A percentile compares a stretch with the other conserved stretches of the same genome.
These are phyloP conservation scores for Tribolium freemani DNA, from an alignment of 2,888 invertebrate genomes.

Conservation along the genomic window DNA sequence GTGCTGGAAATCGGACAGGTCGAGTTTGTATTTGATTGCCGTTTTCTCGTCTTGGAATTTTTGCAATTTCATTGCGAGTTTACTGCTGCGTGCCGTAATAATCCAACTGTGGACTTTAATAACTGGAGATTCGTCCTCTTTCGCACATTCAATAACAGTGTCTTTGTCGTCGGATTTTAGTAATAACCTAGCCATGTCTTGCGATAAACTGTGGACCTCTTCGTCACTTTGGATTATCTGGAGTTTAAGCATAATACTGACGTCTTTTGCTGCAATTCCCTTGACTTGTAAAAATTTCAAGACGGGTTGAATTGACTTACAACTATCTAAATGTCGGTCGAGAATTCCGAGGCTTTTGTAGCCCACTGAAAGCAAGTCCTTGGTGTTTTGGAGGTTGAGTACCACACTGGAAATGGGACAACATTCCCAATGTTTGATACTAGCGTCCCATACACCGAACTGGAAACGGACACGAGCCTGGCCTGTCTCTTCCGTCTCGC, in stretches of 20 bases:
- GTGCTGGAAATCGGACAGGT: conserved; percentile 67
- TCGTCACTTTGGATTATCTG: conserved; percentile 70
- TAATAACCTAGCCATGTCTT: conserved; percentile 69
- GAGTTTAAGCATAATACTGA: conserved; percentile 69
- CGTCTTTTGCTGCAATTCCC: conserved; percentile 62
- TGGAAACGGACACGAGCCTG: conserved; percentile 71
- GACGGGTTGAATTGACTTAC: conserved; percentile 51
- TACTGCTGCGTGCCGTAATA: conserved; percentile 69
- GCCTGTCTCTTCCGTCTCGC: conserved; percentile 65
- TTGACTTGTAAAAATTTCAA: not conserved
- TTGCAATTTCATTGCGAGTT: conserved; percentile 67
- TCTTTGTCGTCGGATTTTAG: conserved; percentile 61
- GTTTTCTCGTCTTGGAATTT: conserved; percentile 55
- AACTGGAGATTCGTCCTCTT: conserved; percentile 55
- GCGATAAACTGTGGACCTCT: conserved; percentile 69
- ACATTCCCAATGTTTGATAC: conserved; percentile 71
- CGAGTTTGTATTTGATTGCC: conserved; percentile 64
- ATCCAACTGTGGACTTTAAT: conserved; percentile 69
- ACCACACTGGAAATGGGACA: conserved; percentile 69
- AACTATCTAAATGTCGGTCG: conserved; percentile 69
- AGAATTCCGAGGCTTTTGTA: conserved; percentile 71
- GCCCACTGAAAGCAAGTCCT: conserved; percentile 70
- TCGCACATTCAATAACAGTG: conserved; percentile 62
- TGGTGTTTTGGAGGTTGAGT: conserved; percentile 68
- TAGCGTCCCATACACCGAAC: conserved; percentile 72